phyloP scores from a whole-genome alignment of 2,888 invertebrate species.

The Drosophila pseudotalamancana region DNA sequence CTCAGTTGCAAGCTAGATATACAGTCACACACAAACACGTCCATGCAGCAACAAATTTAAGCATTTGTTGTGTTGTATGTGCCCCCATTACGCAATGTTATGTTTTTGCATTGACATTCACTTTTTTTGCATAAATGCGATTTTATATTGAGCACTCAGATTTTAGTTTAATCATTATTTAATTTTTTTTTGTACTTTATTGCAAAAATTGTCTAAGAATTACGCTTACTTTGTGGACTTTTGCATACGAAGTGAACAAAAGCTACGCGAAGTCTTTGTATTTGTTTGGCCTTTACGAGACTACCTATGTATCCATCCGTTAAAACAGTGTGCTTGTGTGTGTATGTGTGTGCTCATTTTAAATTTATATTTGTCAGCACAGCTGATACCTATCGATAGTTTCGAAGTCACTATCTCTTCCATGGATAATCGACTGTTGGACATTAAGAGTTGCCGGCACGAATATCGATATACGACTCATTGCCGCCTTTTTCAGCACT shows the following conservation, averaged over 20 bases:
- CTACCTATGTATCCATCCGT: conserved; percentile 55
- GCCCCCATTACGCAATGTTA: conserved; percentile 65
- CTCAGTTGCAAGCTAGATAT: conserved; percentile 46
- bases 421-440: background rate
- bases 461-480: background rate
- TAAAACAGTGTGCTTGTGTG: conserved; percentile 20
- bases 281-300: conserved; percentile 66
- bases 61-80: conserved; percentile 55
- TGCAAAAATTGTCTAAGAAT: conserved; percentile 12
- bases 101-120: conserved; percentile 42
- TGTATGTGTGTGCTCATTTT: conserved; percentile 12
- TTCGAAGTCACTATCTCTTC: background rate
- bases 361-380: conserved; percentile 27
- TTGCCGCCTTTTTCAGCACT: conserved; percentile 24
- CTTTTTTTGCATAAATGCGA: conserved; percentile 7
- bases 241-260: conserved; percentile 30
- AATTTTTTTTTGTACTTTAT: background rate
- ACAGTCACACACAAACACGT: conserved; percentile 5
- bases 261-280: conserved; percentile 33
- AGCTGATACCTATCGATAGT: conserved; percentile 43
- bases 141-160: background rate
- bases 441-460: background rate
- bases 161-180: background rate
- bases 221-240: conserved; percentile 56
- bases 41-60: conserved; percentile 41